phyloP scores from a whole-genome alignment of 2,113 vertebrate species.

The Boulengerochromis microlepis region DNA sequence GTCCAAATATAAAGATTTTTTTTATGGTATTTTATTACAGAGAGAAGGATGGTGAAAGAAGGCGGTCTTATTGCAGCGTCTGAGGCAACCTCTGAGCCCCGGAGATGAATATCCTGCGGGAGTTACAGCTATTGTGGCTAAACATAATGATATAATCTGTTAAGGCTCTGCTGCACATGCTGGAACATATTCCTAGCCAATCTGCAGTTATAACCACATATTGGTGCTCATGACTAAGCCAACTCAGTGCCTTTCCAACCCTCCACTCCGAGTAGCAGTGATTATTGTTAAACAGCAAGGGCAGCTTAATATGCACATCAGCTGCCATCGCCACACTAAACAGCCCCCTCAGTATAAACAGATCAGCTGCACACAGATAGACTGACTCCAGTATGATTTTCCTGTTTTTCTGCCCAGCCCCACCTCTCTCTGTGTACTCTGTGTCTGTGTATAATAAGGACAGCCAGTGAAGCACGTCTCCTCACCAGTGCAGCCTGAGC shows the following conservation, averaged over 20 bases:
- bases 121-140: neutral
- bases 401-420: slow-evolving; percentile 22
- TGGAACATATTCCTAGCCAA: neutral
- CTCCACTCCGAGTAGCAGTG: neutral
- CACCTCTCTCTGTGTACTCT: slow-evolving; percentile 1
- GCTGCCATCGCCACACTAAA: neutral
- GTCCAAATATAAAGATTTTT: neutral
- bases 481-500: neutral
- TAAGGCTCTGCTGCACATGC: neutral
- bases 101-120: neutral
- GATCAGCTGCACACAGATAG: neutral
- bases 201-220: neutral
- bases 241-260: neutral
- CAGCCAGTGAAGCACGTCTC: neutral
- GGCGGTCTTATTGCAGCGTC: neutral
- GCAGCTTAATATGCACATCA: neutral
- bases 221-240: neutral
- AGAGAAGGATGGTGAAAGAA: neutral
- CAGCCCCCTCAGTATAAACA: neutral
- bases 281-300: neutral
- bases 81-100: neutral
- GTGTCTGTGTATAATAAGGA: neutral
- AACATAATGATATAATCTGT: neutral
- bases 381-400: neutral
- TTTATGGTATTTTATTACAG: neutral